Evolutionary conservation across 2,113 vertebrate genomes (phyloP).

Genomic region (human (Homo sapiens)): GRCh38 chr5:67589501-67590000

Average conservation of each 20-base stretch:
- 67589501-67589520: not conserved
- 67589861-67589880: slow-evolving; percentile 20
- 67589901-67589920: slow-evolving; percentile 16
- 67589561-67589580: not conserved
- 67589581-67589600: not conserved
- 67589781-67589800: not conserved
- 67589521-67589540: not conserved
- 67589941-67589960: slow-evolving; percentile 50
- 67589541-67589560: not conserved
- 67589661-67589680: not conserved
- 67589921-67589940: slow-evolving; percentile 43
- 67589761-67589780: accelerated
- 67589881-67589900: not conserved
- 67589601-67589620: not conserved
- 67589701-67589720: accelerated
- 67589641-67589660: not conserved
- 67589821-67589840: not conserved
- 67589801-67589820: not conserved
- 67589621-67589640: not conserved
- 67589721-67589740: not conserved
- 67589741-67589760: not conserved
- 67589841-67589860: not conserved
- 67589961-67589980: not conserved
- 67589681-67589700: not conserved
- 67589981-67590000: slow-evolving; percentile 32